Conservation (phyloP, 1,140 invertebrate genomes). For the Diachasma alloeum region DNA sequence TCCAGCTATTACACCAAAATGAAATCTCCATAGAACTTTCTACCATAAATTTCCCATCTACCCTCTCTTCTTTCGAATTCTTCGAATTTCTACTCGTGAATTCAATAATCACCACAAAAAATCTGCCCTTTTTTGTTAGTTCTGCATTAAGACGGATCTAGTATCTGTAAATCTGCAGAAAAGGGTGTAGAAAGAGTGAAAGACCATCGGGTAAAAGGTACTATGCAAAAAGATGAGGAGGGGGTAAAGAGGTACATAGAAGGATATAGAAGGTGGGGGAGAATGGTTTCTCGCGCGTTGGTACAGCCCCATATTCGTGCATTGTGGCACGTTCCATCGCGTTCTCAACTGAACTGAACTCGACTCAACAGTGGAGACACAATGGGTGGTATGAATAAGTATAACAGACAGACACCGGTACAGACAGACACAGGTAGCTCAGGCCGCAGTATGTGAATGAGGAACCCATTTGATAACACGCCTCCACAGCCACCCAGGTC, state of each 20-base stretch:
- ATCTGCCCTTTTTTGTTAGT: no score
- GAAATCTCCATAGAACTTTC: no score
- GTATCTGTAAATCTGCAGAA: not conserved
- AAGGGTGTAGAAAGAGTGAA: not conserved
- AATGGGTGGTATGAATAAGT: conserved; percentile 62
- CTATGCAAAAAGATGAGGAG: conserved; percentile 27
- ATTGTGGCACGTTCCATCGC: conserved; percentile 67
- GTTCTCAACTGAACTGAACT: conserved; percentile 66
- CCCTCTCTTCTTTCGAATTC: no score
- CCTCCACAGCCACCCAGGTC: conserved; percentile 63
- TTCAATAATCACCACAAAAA: no score
- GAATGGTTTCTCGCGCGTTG: conserved; percentile 30
- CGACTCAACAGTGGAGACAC: conserved; percentile 57
- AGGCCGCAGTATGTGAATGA: conserved; percentile 65
- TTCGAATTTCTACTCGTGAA: no score
- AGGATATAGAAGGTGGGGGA: not conserved
- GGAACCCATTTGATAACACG: conserved; percentile 67
- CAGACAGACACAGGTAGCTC: conserved; percentile 64
- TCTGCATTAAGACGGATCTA: not conserved
- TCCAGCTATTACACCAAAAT: no score
- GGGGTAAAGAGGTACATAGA: conserved; percentile 27
- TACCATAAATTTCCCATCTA: no score
- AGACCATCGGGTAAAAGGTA: conserved; percentile 43
- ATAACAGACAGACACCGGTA: conserved; percentile 66
- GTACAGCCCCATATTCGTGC: conserved; percentile 59